Percentiles rank a stretch among this genome's conserved stretches.
Evolutionary conservation across 1,140 invertebrate genomes (phyloP).

Genomic region (Drosophila dunni): DNA sequence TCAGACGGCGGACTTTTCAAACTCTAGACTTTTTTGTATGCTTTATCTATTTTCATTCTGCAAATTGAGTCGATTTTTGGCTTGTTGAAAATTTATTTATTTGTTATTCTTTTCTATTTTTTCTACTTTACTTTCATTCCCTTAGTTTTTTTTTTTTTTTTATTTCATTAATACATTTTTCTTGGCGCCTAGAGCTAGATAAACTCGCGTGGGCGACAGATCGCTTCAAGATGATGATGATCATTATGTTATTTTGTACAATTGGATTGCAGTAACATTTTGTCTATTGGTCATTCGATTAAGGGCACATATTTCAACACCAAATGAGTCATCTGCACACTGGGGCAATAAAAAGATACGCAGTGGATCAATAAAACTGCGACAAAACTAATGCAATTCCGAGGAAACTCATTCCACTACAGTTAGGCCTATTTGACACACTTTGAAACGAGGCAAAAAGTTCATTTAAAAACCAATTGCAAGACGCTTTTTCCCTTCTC

Average conservation of each 20-base stretch:
- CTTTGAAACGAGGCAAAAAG: neutral
- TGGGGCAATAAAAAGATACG: constrained; percentile 21
- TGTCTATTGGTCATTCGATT: neutral
- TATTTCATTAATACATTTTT: constrained; percentile 20
- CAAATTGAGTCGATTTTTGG: constrained; percentile 36
- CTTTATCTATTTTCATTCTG: constrained; percentile 1
- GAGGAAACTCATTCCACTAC: neutral
- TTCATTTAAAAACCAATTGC: constrained; percentile 29
- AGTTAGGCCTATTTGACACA: constrained; percentile 28
- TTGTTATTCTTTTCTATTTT: neutral
- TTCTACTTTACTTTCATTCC: neutral
- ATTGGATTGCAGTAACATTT: constrained; percentile 26
- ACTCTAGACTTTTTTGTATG: constrained; percentile 6
- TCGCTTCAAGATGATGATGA: constrained; percentile 18
- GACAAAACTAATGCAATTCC: constrained; percentile 10
- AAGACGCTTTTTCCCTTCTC: neutral
- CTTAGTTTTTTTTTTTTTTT: neutral
- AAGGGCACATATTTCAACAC: constrained; percentile 21
- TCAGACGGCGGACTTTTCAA: neutral
- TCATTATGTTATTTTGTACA: constrained; percentile 24
- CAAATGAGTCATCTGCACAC: constrained; percentile 24
- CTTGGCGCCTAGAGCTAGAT: constrained; percentile 17
- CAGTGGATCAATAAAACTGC: constrained; percentile 35
- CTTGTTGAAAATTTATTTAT: neutral
- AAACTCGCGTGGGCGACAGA: constrained; percentile 43